phyloP scores from a whole-genome alignment of 1,140 invertebrate species.

The Heliconius himera region DNA sequence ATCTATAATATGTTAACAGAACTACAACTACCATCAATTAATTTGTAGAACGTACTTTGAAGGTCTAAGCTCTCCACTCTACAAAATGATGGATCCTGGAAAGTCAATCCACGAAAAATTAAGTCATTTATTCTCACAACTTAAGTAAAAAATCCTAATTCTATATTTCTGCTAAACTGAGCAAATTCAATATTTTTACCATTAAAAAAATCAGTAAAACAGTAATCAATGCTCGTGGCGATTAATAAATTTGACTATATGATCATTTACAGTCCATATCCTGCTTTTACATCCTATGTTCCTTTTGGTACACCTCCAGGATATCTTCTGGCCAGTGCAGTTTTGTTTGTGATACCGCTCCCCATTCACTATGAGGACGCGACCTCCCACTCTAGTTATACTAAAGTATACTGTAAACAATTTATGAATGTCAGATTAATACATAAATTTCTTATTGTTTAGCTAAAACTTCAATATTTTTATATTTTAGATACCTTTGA shows the following conservation, averaged over 20 bases:
- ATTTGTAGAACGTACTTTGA: too few species aligned
- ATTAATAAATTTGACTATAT: conserved; percentile 39
- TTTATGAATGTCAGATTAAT: not conserved
- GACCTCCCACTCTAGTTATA: conserved; percentile 32
- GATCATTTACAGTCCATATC: conserved; percentile 45
- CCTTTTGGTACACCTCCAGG: conserved; percentile 49
- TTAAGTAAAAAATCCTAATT: not conserved
- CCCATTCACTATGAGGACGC: conserved; percentile 41
- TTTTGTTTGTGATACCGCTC: conserved; percentile 45
- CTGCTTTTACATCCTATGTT: conserved; percentile 45
- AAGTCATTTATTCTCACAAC: too few species aligned
- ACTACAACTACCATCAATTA: too few species aligned
- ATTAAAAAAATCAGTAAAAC: not conserved
- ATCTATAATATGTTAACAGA: too few species aligned
- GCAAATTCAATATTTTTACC: not conserved
- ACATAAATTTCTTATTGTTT: not conserved
- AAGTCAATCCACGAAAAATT: too few species aligned
- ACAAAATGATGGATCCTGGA: too few species aligned
- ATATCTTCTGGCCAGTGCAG: conserved; percentile 16
- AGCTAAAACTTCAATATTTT: not conserved
- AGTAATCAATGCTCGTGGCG: conserved; percentile 42
- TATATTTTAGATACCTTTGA: not conserved
- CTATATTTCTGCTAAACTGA: not conserved
- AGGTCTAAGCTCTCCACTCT: too few species aligned
- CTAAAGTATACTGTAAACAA: conserved; percentile 41